phyloP scores from a whole-genome alignment of 2,888 invertebrate genomes.

The Lasioglossum malachurum region DNA sequence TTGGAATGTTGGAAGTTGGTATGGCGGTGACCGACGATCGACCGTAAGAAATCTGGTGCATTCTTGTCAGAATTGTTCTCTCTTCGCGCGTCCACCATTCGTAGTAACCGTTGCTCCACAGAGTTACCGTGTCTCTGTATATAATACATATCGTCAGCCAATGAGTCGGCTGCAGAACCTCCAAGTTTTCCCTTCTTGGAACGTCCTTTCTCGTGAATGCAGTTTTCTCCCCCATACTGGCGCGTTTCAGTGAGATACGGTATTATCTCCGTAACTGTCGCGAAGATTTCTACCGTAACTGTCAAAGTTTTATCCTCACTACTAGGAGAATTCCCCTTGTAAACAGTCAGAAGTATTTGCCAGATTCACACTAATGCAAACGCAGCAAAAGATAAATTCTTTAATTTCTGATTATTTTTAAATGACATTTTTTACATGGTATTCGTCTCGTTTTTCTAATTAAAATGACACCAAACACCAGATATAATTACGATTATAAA shows the following conservation, averaged over 20 bases:
- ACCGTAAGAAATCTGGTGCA: constrained; percentile 68
- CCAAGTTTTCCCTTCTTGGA: not conserved
- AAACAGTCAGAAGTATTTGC: no score
- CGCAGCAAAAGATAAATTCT: no score
- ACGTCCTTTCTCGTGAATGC: not conserved
- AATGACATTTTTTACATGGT: no score
- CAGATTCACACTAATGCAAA: no score
- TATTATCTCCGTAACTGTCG: not conserved
- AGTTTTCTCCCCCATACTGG: not conserved
- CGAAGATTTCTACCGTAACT: not conserved
- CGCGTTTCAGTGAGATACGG: not conserved
- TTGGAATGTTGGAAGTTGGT: constrained; percentile 73
- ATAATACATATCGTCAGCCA: not conserved
- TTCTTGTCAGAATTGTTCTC: constrained; percentile 62
- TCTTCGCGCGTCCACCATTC: constrained; percentile 52
- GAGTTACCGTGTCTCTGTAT: constrained; percentile 43
- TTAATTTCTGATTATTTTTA: no score
- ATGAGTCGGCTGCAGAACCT: constrained; percentile 22
- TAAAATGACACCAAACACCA: no score
- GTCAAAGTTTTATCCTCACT: no score
- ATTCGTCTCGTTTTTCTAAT: no score
- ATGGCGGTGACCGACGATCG: constrained; percentile 78
- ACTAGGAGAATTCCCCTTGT: no score
- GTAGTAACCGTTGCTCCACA: constrained; percentile 32
- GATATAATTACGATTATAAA: no score